A percentile compares a stretch with the other conserved stretches of the same genome.
Conservation (phyloP, 1,140 invertebrate species). For the Anastrepha obliqua region DNA sequence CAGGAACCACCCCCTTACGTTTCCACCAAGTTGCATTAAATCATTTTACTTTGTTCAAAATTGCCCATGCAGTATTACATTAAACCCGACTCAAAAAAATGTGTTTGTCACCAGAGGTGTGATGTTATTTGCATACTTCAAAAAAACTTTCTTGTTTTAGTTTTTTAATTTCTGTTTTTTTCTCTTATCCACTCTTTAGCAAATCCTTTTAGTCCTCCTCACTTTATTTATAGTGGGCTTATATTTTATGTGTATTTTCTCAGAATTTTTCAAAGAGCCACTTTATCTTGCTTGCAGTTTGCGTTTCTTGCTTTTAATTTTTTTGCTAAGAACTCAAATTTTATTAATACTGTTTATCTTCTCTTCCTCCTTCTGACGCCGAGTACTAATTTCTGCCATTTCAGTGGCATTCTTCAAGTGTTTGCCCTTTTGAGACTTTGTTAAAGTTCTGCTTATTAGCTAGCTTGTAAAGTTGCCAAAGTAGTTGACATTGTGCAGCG, state of each 20-base stretch:
- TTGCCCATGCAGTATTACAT: neutral
- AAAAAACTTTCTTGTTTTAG: neutral
- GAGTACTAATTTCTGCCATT: conserved; percentile 35
- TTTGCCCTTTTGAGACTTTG: conserved; percentile 50
- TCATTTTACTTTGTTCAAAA: too few species aligned
- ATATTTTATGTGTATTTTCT: neutral
- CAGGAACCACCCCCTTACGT: too few species aligned
- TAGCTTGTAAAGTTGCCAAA: conserved; percentile 25
- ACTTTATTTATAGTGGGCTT: neutral
- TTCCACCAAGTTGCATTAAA: too few species aligned
- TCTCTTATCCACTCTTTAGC: neutral
- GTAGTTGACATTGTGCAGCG: conserved; percentile 36
- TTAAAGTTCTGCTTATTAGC: conserved; percentile 44
- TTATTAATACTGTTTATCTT: conserved; percentile 4
- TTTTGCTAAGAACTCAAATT: conserved; percentile 12
- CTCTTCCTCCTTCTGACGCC: neutral
- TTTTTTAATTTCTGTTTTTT: neutral
- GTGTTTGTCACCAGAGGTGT: too few species aligned
- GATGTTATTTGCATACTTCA: too few species aligned
- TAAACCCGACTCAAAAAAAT: too few species aligned
- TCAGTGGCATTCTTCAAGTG: conserved; percentile 44
- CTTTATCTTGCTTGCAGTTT: neutral
- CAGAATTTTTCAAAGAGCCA: conserved; percentile 20
- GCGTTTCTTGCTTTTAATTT: neutral
- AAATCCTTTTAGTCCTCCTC: conserved; percentile 33